phyloP scores from a whole-genome alignment of 2,113 vertebrate species.

The Microcebus griseorufus region DNA sequence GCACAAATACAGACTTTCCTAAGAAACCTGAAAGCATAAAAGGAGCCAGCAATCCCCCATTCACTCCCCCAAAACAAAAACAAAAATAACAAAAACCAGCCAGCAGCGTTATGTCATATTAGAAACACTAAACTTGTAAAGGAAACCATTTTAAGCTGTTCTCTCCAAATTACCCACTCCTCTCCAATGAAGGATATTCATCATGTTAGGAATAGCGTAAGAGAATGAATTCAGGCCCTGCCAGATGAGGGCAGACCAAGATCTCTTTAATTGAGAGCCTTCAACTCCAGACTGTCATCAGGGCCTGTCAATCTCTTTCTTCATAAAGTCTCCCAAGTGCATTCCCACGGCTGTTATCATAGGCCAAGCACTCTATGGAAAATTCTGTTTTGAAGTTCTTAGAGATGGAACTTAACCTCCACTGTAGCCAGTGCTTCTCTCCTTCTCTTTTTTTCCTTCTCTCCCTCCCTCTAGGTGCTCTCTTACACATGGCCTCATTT shows the following conservation, averaged over 20 bases:
- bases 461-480: neutral
- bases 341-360: neutral
- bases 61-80: neutral
- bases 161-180: constrained; percentile 28
- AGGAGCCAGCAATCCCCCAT: neutral
- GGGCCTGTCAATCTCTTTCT: constrained; percentile 14
- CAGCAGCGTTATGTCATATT: constrained; percentile 53
- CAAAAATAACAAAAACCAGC: neutral
- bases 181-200: constrained; percentile 51
- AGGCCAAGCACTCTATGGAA: neutral
- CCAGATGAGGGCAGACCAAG: constrained; percentile 77
- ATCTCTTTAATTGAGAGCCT: constrained; percentile 65
- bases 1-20: neutral
- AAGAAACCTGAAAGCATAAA: constrained; percentile 10
- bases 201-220: neutral
- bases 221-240: constrained; percentile 51
- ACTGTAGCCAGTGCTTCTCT: neutral
- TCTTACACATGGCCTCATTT: constrained; percentile 12
- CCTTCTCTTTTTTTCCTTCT: neutral
- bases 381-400: constrained; percentile 41
- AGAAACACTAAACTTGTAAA: constrained; percentile 57
- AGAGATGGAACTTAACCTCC: neutral
- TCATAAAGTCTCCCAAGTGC: constrained; percentile 12
- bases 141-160: constrained; percentile 56
- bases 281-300: constrained; percentile 44